Conservation (phyloP, 2,888 invertebrate species). For the Ophion costatus region DNA sequence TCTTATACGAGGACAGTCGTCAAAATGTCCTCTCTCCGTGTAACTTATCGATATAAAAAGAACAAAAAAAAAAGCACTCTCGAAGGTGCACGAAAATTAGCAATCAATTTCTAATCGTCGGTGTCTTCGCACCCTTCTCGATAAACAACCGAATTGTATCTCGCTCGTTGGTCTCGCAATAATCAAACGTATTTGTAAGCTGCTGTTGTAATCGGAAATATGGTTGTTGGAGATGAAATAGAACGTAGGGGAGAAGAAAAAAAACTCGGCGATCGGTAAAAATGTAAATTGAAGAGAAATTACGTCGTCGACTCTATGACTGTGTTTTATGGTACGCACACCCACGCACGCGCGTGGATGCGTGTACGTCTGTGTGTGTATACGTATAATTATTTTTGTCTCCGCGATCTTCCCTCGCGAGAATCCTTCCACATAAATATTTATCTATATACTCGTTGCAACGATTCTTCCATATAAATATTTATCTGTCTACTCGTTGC, state of each 20-base stretch:
- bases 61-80: not conserved
- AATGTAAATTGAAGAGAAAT: slow-evolving; percentile 5
- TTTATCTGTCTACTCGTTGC: slow-evolving; percentile 48
- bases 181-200: not conserved
- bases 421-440: not conserved
- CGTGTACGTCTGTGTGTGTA: not conserved
- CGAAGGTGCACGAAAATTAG: slow-evolving; percentile 9
- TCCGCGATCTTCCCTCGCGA: not conserved
- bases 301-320: slow-evolving; percentile 1
- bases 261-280: slow-evolving; percentile 4
- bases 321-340: not conserved
- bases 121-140: slow-evolving; percentile 32
- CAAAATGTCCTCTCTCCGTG: not conserved
- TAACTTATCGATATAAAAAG: not conserved
- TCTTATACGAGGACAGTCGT: not conserved
- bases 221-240: not conserved
- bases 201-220: not conserved
- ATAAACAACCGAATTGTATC: slow-evolving; percentile 61
- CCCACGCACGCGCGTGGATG: not conserved
- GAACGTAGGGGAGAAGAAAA: not conserved
- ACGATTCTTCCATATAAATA: slow-evolving; percentile 3
- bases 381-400: slow-evolving; percentile 14
- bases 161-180: slow-evolving; percentile 33
- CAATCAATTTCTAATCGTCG: slow-evolving; percentile 28
- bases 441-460: slow-evolving; percentile 49